Base-by-base conservation (phyloP, 2,888 invertebrate genomes). In the Agrochola lota region DNA sequence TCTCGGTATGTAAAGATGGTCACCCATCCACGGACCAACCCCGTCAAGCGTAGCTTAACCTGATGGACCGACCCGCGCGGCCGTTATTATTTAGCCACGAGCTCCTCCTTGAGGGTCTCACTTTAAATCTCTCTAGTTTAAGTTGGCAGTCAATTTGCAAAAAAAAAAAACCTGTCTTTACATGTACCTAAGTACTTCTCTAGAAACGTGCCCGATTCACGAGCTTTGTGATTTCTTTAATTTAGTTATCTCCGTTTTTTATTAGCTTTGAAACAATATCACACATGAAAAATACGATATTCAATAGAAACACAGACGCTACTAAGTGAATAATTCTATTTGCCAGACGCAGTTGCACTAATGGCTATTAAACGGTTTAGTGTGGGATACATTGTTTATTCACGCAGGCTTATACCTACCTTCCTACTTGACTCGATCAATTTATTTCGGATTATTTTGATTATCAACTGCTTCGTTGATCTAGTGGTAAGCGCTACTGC, bases 311-410 rank as follows among this genome's bases (percentile, higher is more conserved):
- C 23, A 52, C 35, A 55, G 46, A 55, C n/a, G 26, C 7, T 43
- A 59, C 59, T 63, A 40, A 77, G n/a, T 81, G 62, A 82, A 77
- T 63, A 63, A 77, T 76, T 71, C 9, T 72, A 43, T 69, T 64
- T 57, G 57, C 30, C 49, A 40, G 64, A 6, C 23, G 43, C 63
- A 68, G 62, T 68, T 63, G 30, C 46, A 64, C 55, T 81, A 81
- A 85, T 85, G 70, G 67, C 43, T 60, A 49, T 64, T 68, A 84
- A 77, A 68, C 49, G 69, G 62, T 80, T 77, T 69, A 72, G 52
- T 69, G 66, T 26, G 62, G 40, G 15, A 26, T 46, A 67, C 55
- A 57, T n/a, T 67, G 60, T 81, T 75, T 67, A 30, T 70, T 55
- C 46, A 78, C 20, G 20, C 20, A 46, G 4, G 9, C 9, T 23